Evolutionary conservation across 1,140 invertebrate genomes (phyloP).

Genomic region (Zaprionus africanus): DNA sequence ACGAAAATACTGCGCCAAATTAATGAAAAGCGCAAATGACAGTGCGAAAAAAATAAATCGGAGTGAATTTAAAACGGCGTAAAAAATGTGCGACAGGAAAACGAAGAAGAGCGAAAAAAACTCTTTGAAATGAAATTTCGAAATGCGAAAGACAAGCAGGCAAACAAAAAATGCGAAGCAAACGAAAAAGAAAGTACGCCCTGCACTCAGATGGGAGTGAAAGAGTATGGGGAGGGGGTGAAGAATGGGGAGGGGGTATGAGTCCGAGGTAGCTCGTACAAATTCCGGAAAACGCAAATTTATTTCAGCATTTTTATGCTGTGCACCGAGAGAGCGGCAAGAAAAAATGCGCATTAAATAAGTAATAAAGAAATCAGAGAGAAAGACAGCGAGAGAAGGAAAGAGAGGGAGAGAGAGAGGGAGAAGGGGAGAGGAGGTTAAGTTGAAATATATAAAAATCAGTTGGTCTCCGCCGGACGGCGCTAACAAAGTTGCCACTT

Average conservation of each 20-base stretch:
- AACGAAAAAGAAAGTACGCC: slow-evolving; percentile 47
- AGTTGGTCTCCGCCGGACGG: slow-evolving; percentile 53
- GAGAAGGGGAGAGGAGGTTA: slow-evolving; percentile 27
- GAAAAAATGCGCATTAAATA: slow-evolving; percentile 69
- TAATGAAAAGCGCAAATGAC: slow-evolving; percentile 79
- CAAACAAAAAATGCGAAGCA: slow-evolving; percentile 38
- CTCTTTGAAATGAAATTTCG: slow-evolving; percentile 73
- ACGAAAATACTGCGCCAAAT: slow-evolving; percentile 65
- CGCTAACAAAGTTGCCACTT: slow-evolving; percentile 81
- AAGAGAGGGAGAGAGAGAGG: not conserved
- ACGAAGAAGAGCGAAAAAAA: slow-evolving; percentile 41
- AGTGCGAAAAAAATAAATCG: slow-evolving; percentile 50
- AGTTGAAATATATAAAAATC: slow-evolving; percentile 72
- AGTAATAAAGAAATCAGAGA: slow-evolving; percentile 76
- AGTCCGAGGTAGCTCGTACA: slow-evolving; percentile 16
- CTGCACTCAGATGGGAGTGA: slow-evolving; percentile 20
- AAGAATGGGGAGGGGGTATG: not conserved
- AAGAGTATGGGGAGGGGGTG: no score
- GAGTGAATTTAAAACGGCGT: slow-evolving; percentile 49
- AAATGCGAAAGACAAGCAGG: slow-evolving; percentile 55
- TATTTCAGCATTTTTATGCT: slow-evolving; percentile 56
- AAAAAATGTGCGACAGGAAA: slow-evolving; percentile 52
- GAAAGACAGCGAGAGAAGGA: not conserved
- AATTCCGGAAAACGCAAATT: slow-evolving; percentile 72
- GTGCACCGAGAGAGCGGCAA: slow-evolving; percentile 17